Percentiles rank a stretch among this genome's conserved stretches.
Evolutionary conservation across 2,113 vertebrate species (phyloP).

Genomic region (Pangasianodon gigas): DNA sequence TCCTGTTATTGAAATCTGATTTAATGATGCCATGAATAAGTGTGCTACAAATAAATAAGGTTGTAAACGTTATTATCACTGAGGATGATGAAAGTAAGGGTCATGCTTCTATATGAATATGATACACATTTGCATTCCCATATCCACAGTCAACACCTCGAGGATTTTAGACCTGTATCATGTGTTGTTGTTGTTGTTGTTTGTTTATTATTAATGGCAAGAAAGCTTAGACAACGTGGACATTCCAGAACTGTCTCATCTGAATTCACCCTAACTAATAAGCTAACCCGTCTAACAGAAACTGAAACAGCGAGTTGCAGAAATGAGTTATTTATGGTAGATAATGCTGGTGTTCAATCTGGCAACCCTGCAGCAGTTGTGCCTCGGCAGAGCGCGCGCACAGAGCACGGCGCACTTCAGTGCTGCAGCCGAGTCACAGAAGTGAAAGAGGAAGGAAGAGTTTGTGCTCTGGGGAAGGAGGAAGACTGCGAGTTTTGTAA

Average conservation of each 20-base stretch:
- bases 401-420: neutral
- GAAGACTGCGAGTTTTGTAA: neutral
- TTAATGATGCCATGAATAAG: neutral
- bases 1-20: neutral
- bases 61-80: neutral
- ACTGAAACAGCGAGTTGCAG: neutral
- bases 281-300: neutral
- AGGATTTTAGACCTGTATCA: neutral
- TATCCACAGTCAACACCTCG: neutral
- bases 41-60: too few relatives aligned
- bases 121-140: neutral
- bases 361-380: neutral
- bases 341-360: neutral
- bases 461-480: neutral
- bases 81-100: neutral
- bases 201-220: neutral
- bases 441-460: conserved; percentile 43
- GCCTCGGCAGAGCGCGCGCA: neutral
- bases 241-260: neutral
- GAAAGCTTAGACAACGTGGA: neutral
- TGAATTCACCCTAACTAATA: neutral
- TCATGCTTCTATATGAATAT: neutral
- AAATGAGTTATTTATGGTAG: neutral
- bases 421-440: neutral
- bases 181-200: neutral